phyloP scores from a whole-genome alignment of 2,888 invertebrate genomes.

The Odontocolon sp. region DNA sequence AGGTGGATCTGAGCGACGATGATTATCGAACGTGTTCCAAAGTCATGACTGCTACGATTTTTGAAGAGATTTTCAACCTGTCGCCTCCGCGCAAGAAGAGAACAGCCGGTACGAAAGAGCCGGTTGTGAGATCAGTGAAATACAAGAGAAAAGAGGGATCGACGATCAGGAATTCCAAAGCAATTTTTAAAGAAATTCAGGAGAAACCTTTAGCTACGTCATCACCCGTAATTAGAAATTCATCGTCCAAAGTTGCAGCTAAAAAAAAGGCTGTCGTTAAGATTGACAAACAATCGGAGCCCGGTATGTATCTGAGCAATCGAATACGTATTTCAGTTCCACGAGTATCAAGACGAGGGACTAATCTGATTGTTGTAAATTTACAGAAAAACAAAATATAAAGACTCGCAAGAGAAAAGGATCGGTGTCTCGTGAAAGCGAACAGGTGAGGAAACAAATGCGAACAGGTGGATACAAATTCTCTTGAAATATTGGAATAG shows the following conservation, averaged over 20 bases:
- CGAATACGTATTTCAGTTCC: not conserved
- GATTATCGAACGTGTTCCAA: conserved; percentile 59
- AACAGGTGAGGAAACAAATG: conserved; percentile 65
- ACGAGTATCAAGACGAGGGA: not conserved
- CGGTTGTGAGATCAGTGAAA: conserved; percentile 9
- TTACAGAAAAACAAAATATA: conserved; percentile 59
- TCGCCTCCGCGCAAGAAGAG: conserved; percentile 68
- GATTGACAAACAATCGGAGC: conserved; percentile 22
- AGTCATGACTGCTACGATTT: conserved; percentile 67
- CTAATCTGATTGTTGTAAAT: conserved; percentile 21
- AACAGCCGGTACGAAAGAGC: conserved; percentile 22
- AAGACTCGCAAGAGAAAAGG: conserved; percentile 69
- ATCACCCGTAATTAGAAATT: conserved; percentile 66
- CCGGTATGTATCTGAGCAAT: conserved; percentile 40
- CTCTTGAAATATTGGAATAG: too few species aligned
- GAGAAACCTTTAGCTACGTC: conserved; percentile 72
- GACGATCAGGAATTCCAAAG: conserved; percentile 13
- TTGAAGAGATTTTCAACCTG: conserved; percentile 72
- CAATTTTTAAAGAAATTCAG: conserved; percentile 39
- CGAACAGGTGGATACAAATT: not conserved
- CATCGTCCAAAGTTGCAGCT: conserved; percentile 41
- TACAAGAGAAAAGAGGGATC: conserved; percentile 56
- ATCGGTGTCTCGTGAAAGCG: conserved; percentile 62
- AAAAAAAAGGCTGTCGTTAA: conserved; percentile 31
- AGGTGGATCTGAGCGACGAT: conserved; percentile 64